Percentiles rank a stretch among this genome's conserved stretches.
These are phyloP conservation scores for Pteronotus mesoamericanus DNA, from an alignment of 2,797 vertebrate species.

Conservation along the genomic window DNA sequence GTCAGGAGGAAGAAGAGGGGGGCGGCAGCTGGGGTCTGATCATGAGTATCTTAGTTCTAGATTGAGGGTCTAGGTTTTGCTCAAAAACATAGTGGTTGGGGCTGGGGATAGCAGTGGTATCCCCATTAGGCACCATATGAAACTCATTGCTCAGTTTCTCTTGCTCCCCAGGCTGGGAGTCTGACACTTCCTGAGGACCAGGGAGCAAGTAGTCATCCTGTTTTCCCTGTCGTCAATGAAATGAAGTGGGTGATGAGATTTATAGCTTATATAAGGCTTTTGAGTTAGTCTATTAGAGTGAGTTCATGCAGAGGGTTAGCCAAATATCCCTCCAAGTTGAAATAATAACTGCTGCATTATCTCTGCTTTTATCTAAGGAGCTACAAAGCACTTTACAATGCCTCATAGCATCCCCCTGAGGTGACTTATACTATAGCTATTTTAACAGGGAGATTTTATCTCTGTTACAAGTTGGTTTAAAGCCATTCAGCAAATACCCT, in stretches of 20 bases:
- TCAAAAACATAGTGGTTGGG: not conserved
- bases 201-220: not conserved
- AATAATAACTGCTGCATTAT: conserved; percentile 58
- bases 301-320: conserved; percentile 60
- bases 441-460: conserved; percentile 73
- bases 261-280: conserved; percentile 40
- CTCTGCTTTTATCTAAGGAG: conserved; percentile 60
- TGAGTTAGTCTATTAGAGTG: conserved; percentile 58
- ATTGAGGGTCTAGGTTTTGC: not conserved
- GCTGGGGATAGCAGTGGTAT: not conserved
- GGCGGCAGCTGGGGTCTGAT: not conserved
- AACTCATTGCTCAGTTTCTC: not conserved
- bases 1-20: not conserved
- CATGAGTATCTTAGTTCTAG: not conserved
- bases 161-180: not conserved
- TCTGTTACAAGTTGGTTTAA: conserved; percentile 53
- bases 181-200: not conserved
- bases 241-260: conserved; percentile 39
- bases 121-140: not conserved
- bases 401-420: conserved; percentile 53
- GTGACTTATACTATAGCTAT: conserved; percentile 63
- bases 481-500: conserved; percentile 11
- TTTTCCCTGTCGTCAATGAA: conserved; percentile 32
- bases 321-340: conserved; percentile 57
- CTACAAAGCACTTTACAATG: conserved; percentile 55